Base-by-base conservation (phyloP, 37 sponge, comb jelly and placozoan species). In the Axinella damicornis region DNA sequence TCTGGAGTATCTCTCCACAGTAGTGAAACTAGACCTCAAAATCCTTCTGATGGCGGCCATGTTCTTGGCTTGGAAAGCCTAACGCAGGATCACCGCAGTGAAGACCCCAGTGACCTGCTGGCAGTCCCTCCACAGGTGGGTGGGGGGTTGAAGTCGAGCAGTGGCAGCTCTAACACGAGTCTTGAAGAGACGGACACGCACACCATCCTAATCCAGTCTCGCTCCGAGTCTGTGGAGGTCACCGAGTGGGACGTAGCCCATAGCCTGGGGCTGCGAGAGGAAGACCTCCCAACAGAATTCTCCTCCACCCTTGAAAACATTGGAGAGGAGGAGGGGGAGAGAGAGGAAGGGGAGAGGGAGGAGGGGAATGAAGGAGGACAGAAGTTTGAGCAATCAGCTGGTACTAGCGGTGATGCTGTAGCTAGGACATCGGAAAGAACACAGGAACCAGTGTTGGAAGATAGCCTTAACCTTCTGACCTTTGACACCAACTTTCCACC, bases 221-320 rank as follows among this genome's bases (percentile, higher is more conserved):
- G 71, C 5, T 22, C 25, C 14, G 62, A 28, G n/a, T 79, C 79
- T 25, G 65, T 79, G 30, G 18, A 36, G 30, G 67, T 79, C 24
- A 41, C 79, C 2, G 79, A 79, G 53, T 79, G 79, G 65, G 31
- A 52, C 27, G 25, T 79, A 2, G 67, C 37, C 4, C 79, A 79
- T 36, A 79, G 32, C 17, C 66, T 79, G 53, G 67, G 37, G 53
- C 34, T 68, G 30, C 2, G 55, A 37, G 81, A 68, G 12, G 70
- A 46, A 24, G 52, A 20, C 9, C 27, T 25, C 5, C 46, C 65
- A 63, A 12, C 28, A 63, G 65, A 63, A 25, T 63, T 28, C 65
- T 12, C 46, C 46, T 46, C 46, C 46, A 46, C 46, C 9, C 46
- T 46, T 46, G 46, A 46, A 46, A 46, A 46, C 9, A 46, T 46